Conservation (phyloP, 2,113 vertebrate genomes). For the Mus pahari region DNA sequence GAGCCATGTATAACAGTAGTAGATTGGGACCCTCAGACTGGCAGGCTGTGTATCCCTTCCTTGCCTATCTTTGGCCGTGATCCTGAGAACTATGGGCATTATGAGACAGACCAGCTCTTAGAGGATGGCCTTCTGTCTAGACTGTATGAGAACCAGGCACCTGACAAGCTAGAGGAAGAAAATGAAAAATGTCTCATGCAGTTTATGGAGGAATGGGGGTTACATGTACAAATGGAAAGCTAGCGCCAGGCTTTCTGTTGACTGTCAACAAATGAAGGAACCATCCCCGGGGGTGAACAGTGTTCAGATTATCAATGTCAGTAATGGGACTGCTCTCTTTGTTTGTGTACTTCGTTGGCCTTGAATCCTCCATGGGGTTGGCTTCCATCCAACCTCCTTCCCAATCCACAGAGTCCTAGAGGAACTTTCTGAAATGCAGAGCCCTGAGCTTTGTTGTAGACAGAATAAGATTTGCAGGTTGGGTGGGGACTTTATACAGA, state of each 20-base stretch:
- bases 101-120: background rate
- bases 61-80: conserved; percentile 72
- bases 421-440: background rate
- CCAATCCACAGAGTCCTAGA: accelerated
- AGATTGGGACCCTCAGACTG: conserved; percentile 86
- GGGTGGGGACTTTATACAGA: background rate
- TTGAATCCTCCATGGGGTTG: background rate
- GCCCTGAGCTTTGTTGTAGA: background rate
- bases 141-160: conserved; percentile 77
- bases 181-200: conserved; percentile 82
- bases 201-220: conserved; percentile 88
- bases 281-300: background rate
- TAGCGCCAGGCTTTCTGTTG: conserved; percentile 38
- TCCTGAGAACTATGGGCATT: background rate
- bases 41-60: conserved; percentile 84
- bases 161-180: conserved; percentile 71
- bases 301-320: background rate
- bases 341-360: background rate
- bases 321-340: background rate
- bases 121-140: conserved; percentile 82
- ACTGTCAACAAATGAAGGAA: background rate
- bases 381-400: background rate
- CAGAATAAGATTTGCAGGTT: background rate
- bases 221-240: conserved; percentile 85
- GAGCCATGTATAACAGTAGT: conserved; percentile 73